Base-by-base conservation (phyloP, 2,797 vertebrate species). In the Nothura maculosa region DNA sequence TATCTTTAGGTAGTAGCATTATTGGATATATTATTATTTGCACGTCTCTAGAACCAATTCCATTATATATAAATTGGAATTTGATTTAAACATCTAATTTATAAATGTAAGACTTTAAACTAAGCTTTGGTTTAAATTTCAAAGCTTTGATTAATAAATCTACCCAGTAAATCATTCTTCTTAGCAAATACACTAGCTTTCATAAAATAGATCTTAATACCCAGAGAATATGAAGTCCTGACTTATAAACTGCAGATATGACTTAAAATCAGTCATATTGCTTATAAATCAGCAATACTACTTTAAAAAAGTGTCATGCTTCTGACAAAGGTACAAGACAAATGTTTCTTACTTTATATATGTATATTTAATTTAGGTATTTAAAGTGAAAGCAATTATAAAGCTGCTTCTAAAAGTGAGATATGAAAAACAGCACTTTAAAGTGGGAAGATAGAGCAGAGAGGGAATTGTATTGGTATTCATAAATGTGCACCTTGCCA, bases 41-140 rank as follows among this genome's bases (percentile, higher is more conserved):
- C 32, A 77, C 85, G 93, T 88, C 61, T 87, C 77, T 89, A 61
- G 86, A 92, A 43, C 74, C 32, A 94, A 90, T 83, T 17, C 67
- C 36, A 85, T 95, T 93, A 94, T 86, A 52, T 89, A 89, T 74
- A 96, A 96, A 92, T 96, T 96, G 74, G 79, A 92, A 84, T 90
- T 95, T 96, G 90, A 94, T 96, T 97, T 96, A 93, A 94, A 38
- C 38, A 83, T 85, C 82, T 92, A 93, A 92, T 94, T 96, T 94
- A 77, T 87, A 92, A 89, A 94, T 93, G 48, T 47, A 93, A 88
- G 61, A 85, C 55, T 93, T 94, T 85, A 81, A 87, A 91, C 55
- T 55, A 88, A 90, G 82, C 62, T 89, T 74, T 62, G 48, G 61
- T 93, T 89, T 94, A 90, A 94, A 89, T 94, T 97, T 82, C 36